These are phyloP conservation scores for Tetramorium bicarinatum DNA, from an alignment of 2,888 invertebrate species.

Conservation along the genomic window DNA sequence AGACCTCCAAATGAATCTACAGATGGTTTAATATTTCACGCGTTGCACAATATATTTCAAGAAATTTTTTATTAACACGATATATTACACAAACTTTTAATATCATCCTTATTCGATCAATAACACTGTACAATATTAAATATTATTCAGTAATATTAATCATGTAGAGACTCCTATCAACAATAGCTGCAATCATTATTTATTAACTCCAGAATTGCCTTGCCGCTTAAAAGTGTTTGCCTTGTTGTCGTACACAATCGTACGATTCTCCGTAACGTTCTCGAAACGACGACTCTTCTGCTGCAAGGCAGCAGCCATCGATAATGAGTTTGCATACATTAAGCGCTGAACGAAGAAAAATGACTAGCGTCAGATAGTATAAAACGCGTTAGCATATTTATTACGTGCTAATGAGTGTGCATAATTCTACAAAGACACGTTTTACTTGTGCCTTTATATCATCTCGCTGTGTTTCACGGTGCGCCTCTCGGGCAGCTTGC, in stretches of 20 bases:
- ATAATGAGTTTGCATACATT: conserved; percentile 62
- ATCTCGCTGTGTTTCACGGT: conserved; percentile 56
- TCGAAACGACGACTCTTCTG: conserved; percentile 5
- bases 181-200: not conserved
- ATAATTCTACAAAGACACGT: conserved; percentile 72
- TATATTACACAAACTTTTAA: too few relatives aligned
- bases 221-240: not conserved
- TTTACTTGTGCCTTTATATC: conserved; percentile 64
- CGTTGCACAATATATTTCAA: too few relatives aligned
- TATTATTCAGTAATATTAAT: too few relatives aligned
- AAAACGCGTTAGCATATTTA: conserved; percentile 67
- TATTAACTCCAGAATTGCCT: not conserved
- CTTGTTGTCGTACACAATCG: not conserved
- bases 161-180: not conserved
- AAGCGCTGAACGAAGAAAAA: conserved; percentile 69
- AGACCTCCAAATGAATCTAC: too few relatives aligned
- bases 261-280: conserved; percentile 15
- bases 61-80: too few relatives aligned
- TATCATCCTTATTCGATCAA: too few relatives aligned
- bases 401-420: conserved; percentile 74
- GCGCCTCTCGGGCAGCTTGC: conserved; percentile 62
- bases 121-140: too few relatives aligned
- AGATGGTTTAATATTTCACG: too few relatives aligned
- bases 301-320: conserved; percentile 43
- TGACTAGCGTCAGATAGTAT: conserved; percentile 65